Evolutionary conservation across 2,797 vertebrate genomes (phyloP), one percentile per base, ranked within the genome.

Genomic region (Heteromormyrus szaboi): DNA sequence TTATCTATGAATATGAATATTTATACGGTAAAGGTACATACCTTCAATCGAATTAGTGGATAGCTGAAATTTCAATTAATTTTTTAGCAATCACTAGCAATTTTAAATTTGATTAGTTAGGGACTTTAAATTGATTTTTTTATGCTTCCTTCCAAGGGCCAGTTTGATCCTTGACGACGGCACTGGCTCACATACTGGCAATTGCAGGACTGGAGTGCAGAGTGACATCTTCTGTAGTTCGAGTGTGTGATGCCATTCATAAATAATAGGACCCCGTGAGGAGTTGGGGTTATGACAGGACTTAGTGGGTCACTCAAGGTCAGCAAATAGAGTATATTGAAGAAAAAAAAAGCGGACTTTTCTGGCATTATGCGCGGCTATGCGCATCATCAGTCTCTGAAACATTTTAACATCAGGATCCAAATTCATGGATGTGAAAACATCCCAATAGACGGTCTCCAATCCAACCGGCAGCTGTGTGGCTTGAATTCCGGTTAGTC

Each of bases 121-220:
- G 76, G 76, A 81, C 41, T 81, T 46, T 19, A 81, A 81, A 81
- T 81, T 11, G 76, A 81, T 44, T 81, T 81, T 81, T 81, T 46
- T 19, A 79, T 79, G 72, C 72, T 79, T 79, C 6, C 72, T 79
- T 79, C 6, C 7, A n/a, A 81, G 37, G 0, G 17, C 19, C 7
- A 81, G 41, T 46, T 46, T 79, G 37, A 22, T 81, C 19, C 37
- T 46, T 46, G 37, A 22, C 1, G 8, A 46, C 41, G 8, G 19
- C 37, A 3, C 41, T 44, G 37, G 37, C 33, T 44, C 17, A 44
- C 7, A n/a, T 44, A 44, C 37, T 41, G 17, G 72, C 72, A n/a
- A n/a, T 37, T 79, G 33, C 41, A 9, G 11, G 41, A 41, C 41
- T 81, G 1, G 2, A 81, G 19, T 8, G 19, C 37, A 81, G 19